Evolutionary conservation across 2,797 vertebrate species (phyloP).

Genomic region (Micrastur ruficollis): DNA sequence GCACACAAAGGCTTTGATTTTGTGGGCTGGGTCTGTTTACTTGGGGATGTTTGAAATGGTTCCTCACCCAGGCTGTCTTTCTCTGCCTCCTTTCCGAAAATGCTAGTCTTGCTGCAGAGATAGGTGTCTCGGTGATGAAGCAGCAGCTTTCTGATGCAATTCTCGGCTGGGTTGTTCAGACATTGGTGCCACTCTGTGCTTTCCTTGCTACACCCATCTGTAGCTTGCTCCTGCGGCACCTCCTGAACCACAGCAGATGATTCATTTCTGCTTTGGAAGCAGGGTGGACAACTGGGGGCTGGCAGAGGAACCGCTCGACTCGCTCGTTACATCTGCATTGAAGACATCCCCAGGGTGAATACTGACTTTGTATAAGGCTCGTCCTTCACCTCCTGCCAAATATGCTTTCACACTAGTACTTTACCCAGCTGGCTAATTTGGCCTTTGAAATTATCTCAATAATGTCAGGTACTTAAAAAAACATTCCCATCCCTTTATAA

Average conservation of each 20-base stretch:
- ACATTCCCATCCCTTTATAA: slow-evolving; percentile 63
- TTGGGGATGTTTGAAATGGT: not conserved
- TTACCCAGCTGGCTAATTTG: slow-evolving; percentile 38
- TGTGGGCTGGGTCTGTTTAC: not conserved
- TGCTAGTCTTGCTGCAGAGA: not conserved
- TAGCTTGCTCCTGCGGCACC: not conserved
- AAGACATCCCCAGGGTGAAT: slow-evolving; percentile 40
- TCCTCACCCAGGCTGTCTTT: not conserved
- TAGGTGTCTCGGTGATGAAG: not conserved
- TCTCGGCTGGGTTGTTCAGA: not conserved
- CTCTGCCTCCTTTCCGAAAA: not conserved
- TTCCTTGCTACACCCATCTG: not conserved
- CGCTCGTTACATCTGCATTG: not conserved
- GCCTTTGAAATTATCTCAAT: slow-evolving; percentile 53
- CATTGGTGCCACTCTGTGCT: not conserved
- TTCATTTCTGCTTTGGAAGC: slow-evolving; percentile 48
- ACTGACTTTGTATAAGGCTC: not conserved
- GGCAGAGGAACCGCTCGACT: not conserved
- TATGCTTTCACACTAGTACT: slow-evolving; percentile 21
- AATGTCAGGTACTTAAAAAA: slow-evolving; percentile 52
- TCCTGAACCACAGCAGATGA: slow-evolving; percentile 48
- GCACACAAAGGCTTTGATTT: not conserved
- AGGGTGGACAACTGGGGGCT: slow-evolving; percentile 24
- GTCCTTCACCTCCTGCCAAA: slow-evolving; percentile 50
- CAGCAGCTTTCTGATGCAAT: slow-evolving; percentile 49